These are phyloP conservation scores for Myotis yumanensis DNA, from an alignment of 2,113 vertebrate genomes.

Conservation along the genomic window DNA sequence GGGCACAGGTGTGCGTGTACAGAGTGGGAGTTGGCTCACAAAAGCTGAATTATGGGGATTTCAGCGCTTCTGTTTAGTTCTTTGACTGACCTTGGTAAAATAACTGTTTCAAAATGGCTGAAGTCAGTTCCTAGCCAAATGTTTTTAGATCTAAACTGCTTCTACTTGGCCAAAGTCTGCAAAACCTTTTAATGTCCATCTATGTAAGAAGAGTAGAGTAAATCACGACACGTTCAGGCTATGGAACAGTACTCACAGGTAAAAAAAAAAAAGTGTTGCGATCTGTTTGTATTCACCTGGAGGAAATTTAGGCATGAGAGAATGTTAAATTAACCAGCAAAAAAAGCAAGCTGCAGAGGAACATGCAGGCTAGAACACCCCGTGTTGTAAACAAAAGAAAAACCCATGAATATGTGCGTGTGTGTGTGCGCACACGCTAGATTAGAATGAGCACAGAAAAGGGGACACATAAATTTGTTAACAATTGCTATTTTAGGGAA, in stretches of 20 bases:
- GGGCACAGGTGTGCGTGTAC: neutral
- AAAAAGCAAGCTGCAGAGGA: neutral
- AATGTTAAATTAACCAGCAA: neutral
- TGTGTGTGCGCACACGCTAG: neutral
- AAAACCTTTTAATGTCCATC: neutral
- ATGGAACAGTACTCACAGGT: neutral
- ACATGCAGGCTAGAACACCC: neutral
- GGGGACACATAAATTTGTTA: neutral
- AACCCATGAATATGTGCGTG: fast-evolving
- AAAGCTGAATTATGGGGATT: neutral
- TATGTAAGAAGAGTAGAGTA: neutral
- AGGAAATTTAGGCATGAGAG: neutral
- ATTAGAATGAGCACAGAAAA: neutral
- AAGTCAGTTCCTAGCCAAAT: neutral
- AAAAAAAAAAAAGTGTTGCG: neutral
- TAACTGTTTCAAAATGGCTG: neutral
- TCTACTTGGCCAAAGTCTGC: neutral
- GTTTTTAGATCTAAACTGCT: constrained; percentile 18
- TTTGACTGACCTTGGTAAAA: neutral
- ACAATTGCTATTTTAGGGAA: neutral
- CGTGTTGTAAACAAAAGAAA: neutral
- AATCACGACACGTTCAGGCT: neutral
- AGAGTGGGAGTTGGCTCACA: neutral
- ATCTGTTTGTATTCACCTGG: neutral
- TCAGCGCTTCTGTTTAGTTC: neutral